Percentiles rank a stretch among this genome's conserved stretches.
These are phyloP conservation scores for Atlantisia rogersi DNA, from an alignment of 2,113 vertebrate genomes.

Conservation along the genomic window DNA sequence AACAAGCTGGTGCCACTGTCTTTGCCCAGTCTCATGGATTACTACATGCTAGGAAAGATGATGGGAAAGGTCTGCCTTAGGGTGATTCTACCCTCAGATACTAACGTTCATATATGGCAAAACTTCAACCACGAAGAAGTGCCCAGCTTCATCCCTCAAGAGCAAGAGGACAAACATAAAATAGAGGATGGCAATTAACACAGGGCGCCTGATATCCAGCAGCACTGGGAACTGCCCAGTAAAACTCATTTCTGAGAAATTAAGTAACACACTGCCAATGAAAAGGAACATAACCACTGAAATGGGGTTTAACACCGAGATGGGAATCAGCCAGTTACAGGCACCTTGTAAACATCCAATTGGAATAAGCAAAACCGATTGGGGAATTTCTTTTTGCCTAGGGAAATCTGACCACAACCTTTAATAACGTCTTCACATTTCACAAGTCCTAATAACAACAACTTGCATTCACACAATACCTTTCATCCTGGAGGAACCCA, in stretches of 20 bases:
- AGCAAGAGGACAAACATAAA: background rate
- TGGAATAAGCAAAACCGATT: background rate
- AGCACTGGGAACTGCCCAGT: background rate
- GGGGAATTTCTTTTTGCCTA: background rate
- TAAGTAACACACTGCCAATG: background rate
- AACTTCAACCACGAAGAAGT: background rate
- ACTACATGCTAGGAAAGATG: background rate
- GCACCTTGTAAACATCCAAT: constrained; percentile 11
- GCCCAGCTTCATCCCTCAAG: background rate
- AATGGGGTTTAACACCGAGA: background rate
- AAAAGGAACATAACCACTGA: constrained; percentile 20
- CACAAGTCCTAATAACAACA: constrained; percentile 29
- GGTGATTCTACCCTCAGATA: background rate
- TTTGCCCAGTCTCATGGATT: background rate
- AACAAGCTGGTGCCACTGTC: background rate
- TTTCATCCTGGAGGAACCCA: background rate
- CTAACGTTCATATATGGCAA: background rate
- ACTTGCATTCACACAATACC: background rate
- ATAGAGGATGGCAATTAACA: background rate
- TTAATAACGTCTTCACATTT: constrained; percentile 24
- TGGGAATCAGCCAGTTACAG: background rate
- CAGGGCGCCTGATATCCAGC: background rate
- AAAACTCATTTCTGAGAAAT: constrained; percentile 5
- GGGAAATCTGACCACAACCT: constrained; percentile 30
- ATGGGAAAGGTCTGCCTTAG: background rate